Conservation (phyloP, 2,113 vertebrate genomes). For the Dermatemys mawii region DNA sequence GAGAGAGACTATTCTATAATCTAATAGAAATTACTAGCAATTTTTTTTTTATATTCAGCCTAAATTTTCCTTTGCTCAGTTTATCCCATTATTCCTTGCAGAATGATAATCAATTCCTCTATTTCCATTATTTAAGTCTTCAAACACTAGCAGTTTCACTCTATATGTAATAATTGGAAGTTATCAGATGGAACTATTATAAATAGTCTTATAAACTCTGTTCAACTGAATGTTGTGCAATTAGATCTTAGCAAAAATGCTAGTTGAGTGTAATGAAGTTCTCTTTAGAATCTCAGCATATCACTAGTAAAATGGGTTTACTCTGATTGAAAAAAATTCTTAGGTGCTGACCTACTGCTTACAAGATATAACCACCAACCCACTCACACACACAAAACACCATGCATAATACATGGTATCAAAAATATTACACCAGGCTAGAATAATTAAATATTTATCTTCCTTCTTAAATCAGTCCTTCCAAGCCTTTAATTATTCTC, state of each 20-base stretch:
- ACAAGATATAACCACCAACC: not conserved
- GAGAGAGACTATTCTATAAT: slow-evolving; percentile 48
- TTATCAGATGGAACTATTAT: not conserved
- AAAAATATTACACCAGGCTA: not conserved
- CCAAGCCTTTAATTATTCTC: not conserved
- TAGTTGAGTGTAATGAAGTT: not conserved
- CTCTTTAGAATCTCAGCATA: not conserved
- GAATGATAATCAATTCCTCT: not conserved
- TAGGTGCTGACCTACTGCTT: not conserved
- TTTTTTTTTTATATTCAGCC: not conserved
- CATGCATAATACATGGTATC: fast-evolving
- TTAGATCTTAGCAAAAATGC: not conserved
- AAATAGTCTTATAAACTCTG: not conserved
- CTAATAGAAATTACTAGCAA: not conserved
- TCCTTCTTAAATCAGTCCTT: not conserved
- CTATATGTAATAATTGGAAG: not conserved
- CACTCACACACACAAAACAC: not conserved
- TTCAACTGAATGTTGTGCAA: not conserved
- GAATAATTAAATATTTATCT: not conserved
- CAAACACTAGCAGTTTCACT: not conserved
- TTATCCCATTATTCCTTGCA: not conserved
- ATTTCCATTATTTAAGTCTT: not conserved
- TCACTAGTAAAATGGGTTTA: not conserved
- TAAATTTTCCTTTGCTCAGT: not conserved
- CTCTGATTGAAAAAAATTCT: not conserved